Evolutionary conservation across 1,140 invertebrate genomes (phyloP).

Genomic region (Pseudomyrmex flavicornis): DNA sequence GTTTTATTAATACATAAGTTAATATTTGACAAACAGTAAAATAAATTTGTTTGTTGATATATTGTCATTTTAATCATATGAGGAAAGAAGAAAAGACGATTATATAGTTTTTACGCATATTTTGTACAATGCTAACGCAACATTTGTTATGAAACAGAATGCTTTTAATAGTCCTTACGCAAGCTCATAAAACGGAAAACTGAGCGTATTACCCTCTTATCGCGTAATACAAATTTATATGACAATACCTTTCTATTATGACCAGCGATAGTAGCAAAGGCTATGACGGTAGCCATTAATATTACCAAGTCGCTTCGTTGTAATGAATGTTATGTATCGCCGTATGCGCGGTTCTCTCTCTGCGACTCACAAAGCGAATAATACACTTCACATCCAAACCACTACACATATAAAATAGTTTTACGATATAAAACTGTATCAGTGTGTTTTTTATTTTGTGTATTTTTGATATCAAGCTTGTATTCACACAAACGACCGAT

Average conservation of each 20-base stretch:
- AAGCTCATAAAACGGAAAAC: conserved; percentile 46
- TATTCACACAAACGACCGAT: too few relatives aligned
- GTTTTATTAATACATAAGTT: too few relatives aligned
- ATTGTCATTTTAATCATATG: too few relatives aligned
- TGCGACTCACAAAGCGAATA: conserved; percentile 50
- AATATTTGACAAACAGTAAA: too few relatives aligned
- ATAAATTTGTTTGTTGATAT: too few relatives aligned
- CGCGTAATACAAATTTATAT: conserved; percentile 55
- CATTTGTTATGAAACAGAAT: conserved; percentile 20
- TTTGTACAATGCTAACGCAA: too few relatives aligned
- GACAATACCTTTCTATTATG: conserved; percentile 59
- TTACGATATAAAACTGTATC: too few relatives aligned
- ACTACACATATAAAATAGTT: not conserved
- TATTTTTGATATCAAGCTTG: too few relatives aligned
- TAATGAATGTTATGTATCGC: conserved; percentile 53
- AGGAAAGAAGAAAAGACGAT: too few relatives aligned
- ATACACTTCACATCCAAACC: conserved; percentile 50
- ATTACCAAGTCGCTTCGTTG: conserved; percentile 44
- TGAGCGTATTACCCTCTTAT: conserved; percentile 41
- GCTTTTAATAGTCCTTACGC: conserved; percentile 41
- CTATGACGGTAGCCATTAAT: conserved; percentile 32
- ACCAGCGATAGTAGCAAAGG: conserved; percentile 6
- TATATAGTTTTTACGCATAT: too few relatives aligned
- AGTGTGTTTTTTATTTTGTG: too few relatives aligned
- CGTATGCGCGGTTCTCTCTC: not conserved